Conservation (phyloP, 2,888 invertebrate species). For the Coenonympha glycerion region DNA sequence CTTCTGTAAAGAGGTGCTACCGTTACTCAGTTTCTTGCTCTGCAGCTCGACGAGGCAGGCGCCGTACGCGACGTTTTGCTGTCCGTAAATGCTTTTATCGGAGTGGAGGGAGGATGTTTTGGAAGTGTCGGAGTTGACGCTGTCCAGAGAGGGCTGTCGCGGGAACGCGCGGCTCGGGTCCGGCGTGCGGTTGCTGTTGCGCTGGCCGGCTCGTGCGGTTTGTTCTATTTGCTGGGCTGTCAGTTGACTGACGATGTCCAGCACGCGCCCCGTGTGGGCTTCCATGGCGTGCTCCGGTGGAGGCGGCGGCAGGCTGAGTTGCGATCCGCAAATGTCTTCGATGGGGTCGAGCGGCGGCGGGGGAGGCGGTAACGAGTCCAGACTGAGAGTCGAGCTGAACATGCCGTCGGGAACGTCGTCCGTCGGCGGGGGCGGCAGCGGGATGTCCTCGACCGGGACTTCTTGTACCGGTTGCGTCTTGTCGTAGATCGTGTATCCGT, state of each 20-base stretch:
- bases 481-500: slow-evolving; percentile 72
- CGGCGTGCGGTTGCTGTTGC: slow-evolving; percentile 52
- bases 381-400: slow-evolving; percentile 84
- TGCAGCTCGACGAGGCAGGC: slow-evolving; percentile 77
- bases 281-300: slow-evolving; percentile 76
- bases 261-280: slow-evolving; percentile 53
- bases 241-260: slow-evolving; percentile 61
- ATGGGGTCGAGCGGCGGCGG: slow-evolving; percentile 74
- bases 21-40: slow-evolving; percentile 65
- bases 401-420: slow-evolving; percentile 71
- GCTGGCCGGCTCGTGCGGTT: slow-evolving; percentile 51
- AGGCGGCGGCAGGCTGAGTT: slow-evolving; percentile 84
- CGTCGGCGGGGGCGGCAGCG: slow-evolving; percentile 83
- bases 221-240: slow-evolving; percentile 59
- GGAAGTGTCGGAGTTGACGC: slow-evolving; percentile 71
- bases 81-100: slow-evolving; percentile 57
- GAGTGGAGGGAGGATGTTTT: slow-evolving; percentile 62
- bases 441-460: slow-evolving; percentile 61
- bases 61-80: slow-evolving; percentile 55
- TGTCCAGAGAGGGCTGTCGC: slow-evolving; percentile 75
- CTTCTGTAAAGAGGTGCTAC: slow-evolving; percentile 53
- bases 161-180: slow-evolving; percentile 64
- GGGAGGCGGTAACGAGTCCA: slow-evolving; percentile 88
- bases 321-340: slow-evolving; percentile 80
- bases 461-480: slow-evolving; percentile 43